Evolutionary conservation across 2,797 vertebrate genomes (phyloP).

Genomic region (Anolis apletophallus): DNA sequence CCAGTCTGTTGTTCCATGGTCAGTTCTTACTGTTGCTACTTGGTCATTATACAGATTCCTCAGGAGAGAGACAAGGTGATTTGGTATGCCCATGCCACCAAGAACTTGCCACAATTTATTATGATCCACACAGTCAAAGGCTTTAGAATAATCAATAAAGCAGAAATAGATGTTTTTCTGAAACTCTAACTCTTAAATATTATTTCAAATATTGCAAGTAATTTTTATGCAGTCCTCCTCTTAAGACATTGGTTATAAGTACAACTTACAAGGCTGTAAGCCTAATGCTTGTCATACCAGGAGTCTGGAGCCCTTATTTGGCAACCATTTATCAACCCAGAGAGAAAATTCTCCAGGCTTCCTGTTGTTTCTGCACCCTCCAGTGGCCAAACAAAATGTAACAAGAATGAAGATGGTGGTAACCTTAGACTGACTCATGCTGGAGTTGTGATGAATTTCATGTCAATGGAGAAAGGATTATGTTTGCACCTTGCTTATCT

Average conservation of each 20-base stretch:
- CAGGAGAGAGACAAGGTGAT: too few species aligned
- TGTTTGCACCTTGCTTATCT: not conserved
- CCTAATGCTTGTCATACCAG: not conserved
- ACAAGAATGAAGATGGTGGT: not conserved
- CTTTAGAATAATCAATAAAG: too few species aligned
- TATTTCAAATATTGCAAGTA: not conserved
- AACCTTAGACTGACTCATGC: not conserved
- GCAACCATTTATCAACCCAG: not conserved
- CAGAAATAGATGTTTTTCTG: too few species aligned
- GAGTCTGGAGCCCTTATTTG: not conserved
- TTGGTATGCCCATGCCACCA: too few species aligned
- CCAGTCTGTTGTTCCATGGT: too few species aligned
- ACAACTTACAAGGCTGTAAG: not conserved
- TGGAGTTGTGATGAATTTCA: not conserved
- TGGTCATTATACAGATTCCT: too few species aligned
- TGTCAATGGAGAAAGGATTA: too few species aligned
- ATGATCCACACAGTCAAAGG: too few species aligned
- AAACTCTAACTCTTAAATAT: not conserved
- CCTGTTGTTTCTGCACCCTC: not conserved
- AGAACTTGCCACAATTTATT: too few species aligned
- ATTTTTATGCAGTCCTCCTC: not conserved
- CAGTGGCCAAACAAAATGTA: not conserved
- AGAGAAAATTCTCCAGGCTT: not conserved
- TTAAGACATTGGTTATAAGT: not conserved
- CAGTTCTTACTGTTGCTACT: too few species aligned